phyloP scores from a whole-genome alignment of 2,113 vertebrate species.

The Himantopus leucocephalus region DNA sequence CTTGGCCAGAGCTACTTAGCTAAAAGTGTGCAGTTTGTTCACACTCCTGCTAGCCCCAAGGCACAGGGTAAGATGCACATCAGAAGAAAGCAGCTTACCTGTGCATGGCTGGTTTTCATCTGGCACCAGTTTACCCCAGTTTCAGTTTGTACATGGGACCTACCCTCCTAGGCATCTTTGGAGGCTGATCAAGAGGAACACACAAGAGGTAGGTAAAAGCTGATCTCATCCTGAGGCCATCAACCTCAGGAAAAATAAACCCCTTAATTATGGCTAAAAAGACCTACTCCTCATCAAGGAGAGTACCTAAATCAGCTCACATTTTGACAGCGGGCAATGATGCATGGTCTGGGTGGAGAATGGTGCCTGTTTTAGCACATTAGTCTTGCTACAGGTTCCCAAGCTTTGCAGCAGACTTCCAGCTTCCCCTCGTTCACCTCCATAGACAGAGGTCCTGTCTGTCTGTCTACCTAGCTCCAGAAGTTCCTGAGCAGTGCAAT shows the following conservation, averaged over 20 bases:
- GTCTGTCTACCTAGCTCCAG: background rate
- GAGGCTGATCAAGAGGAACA: background rate
- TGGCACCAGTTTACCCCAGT: background rate
- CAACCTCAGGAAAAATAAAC: background rate
- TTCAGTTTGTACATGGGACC: background rate
- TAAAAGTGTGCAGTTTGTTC: background rate
- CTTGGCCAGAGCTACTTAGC: background rate
- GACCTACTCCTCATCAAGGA: background rate
- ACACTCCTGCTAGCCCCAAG: background rate
- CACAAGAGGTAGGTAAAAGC: background rate
- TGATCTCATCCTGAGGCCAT: background rate
- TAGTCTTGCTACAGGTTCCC: background rate
- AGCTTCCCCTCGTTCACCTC: background rate
- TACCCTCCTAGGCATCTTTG: background rate
- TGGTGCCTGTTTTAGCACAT: background rate
- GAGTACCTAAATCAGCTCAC: background rate
- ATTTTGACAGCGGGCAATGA: background rate
- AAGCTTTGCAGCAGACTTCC: background rate
- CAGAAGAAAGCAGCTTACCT: background rate
- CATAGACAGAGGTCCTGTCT: background rate
- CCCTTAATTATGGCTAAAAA: background rate
- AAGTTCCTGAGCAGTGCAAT: background rate
- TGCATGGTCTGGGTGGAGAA: background rate
- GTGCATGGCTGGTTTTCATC: fast-evolving
- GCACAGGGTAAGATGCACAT: background rate